A percentile compares a stretch with the other conserved stretches of the same genome.
phyloP scores from a whole-genome alignment of 2,888 invertebrate genomes.

The Onchidella celtica region DNA sequence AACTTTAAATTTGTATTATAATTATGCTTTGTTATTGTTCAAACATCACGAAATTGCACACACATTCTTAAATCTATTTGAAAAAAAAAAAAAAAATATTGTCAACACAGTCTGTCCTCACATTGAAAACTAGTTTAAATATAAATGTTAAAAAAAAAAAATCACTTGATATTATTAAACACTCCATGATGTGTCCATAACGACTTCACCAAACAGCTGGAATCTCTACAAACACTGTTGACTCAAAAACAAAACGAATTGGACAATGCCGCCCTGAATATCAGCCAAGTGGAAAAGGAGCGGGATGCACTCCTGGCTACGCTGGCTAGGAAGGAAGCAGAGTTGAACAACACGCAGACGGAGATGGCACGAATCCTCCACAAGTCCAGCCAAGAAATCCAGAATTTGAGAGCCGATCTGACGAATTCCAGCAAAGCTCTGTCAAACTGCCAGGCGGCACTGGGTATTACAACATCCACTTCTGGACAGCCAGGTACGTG shows the following conservation, averaged over 20 bases:
- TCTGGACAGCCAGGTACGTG: background rate
- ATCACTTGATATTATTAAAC: too few species aligned
- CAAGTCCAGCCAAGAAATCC: constrained; percentile 35
- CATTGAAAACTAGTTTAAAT: background rate
- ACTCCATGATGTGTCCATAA: too few species aligned
- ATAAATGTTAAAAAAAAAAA: background rate
- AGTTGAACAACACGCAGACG: constrained; percentile 59
- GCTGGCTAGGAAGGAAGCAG: constrained; percentile 53
- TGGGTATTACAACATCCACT: constrained; percentile 29
- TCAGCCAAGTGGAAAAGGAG: constrained; percentile 38
- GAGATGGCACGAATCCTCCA: constrained; percentile 19
- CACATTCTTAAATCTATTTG: too few species aligned
- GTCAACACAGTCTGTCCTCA: too few species aligned
- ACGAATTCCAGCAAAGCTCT: constrained; percentile 28
- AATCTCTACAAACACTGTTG: constrained; percentile 52
- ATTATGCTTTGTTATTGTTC: too few species aligned
- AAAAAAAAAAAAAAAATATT: too few species aligned
- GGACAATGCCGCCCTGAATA: constrained; percentile 44
- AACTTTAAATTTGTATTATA: too few species aligned
- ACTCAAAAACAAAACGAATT: constrained; percentile 55
- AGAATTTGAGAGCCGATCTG: constrained; percentile 12
- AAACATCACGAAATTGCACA: too few species aligned
- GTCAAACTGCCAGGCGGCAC: constrained; percentile 38
- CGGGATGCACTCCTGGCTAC: constrained; percentile 51
- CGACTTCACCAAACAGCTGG: constrained; percentile 53